phyloP scores from a whole-genome alignment of 2,888 invertebrate species.

The Zelleria hepariella region DNA sequence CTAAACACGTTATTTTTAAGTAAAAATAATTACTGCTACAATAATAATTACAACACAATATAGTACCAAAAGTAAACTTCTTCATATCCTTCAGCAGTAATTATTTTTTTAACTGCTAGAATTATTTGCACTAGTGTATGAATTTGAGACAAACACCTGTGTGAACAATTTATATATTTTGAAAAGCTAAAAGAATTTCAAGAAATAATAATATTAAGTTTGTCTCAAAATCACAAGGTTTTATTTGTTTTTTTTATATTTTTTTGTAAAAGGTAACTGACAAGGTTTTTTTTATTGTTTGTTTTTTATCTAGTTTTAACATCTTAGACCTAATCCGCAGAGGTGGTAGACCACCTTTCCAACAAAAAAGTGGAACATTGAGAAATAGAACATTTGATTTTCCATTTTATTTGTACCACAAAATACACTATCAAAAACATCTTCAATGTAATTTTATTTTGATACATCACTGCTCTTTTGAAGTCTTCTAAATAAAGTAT shows the following conservation, averaged over 20 bases:
- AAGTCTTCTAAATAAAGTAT: too few species aligned
- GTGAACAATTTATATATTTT: too few species aligned
- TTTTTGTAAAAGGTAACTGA: conserved; percentile 19
- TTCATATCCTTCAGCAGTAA: background rate
- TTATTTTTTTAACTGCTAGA: background rate
- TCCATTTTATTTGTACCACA: background rate
- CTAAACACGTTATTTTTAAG: conserved; percentile 35
- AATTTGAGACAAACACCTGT: conserved; percentile 20
- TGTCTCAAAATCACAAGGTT: conserved; percentile 23
- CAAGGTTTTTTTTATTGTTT: conserved; percentile 33
- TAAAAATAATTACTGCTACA: background rate
- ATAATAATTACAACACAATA: background rate
- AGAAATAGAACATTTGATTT: background rate
- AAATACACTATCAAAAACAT: background rate
- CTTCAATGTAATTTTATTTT: too few species aligned
- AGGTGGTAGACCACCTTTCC: background rate
- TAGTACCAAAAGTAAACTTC: background rate
- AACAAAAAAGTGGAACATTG: background rate
- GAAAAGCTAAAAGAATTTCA: conserved; percentile 12
- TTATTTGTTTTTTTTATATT: conserved; percentile 20
- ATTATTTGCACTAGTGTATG: conserved; percentile 1
- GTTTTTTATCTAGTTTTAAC: conserved; percentile 30
- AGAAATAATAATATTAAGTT: conserved; percentile 24
- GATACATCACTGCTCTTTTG: too few species aligned
- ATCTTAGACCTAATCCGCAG: conserved; percentile 33